These are phyloP conservation scores for Schizotus pectinicornis DNA, from an alignment of 2,888 invertebrate genomes.

Conservation along the genomic window DNA sequence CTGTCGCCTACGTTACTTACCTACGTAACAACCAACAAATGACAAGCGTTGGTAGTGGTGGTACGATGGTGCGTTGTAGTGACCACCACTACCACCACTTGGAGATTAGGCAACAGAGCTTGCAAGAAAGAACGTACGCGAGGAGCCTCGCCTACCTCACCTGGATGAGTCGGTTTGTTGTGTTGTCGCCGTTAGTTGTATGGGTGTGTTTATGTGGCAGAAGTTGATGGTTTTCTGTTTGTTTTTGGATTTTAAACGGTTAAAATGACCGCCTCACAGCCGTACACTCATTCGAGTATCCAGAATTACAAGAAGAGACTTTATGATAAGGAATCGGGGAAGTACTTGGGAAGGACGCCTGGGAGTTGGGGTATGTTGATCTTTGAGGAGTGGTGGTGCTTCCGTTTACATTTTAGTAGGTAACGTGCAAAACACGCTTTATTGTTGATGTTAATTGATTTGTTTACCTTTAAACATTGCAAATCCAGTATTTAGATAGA, in stretches of 20 bases:
- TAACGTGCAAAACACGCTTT: background rate
- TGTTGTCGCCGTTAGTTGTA: background rate
- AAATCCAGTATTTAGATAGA: too few species aligned
- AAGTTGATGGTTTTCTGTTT: constrained; percentile 19
- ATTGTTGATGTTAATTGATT: background rate
- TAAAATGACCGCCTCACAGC: constrained; percentile 18
- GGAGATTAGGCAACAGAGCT: background rate
- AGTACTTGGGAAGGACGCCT: constrained; percentile 66
- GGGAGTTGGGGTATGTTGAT: constrained; percentile 69
- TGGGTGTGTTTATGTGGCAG: constrained; percentile 3
- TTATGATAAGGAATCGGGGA: constrained; percentile 65
- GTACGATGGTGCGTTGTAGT: too few species aligned
- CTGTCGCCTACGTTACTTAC: too few species aligned
- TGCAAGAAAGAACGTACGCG: background rate
- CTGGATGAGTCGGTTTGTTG: constrained; percentile 11
- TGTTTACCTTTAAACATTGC: too few species aligned
- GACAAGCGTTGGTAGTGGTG: too few species aligned
- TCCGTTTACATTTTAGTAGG: constrained; percentile 3
- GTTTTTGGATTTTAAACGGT: constrained; percentile 3
- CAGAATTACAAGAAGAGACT: constrained; percentile 42
- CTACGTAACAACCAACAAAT: too few species aligned
- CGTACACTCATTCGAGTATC: constrained; percentile 5
- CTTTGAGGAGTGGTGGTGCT: background rate
- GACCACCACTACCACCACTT: too few species aligned
- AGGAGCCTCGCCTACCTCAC: constrained; percentile 14